A percentile compares a stretch with the other conserved stretches of the same genome.
These are phyloP conservation scores for Drosophila neonasuta DNA, from an alignment of 2,888 invertebrate genomes.

Conservation along the genomic window DNA sequence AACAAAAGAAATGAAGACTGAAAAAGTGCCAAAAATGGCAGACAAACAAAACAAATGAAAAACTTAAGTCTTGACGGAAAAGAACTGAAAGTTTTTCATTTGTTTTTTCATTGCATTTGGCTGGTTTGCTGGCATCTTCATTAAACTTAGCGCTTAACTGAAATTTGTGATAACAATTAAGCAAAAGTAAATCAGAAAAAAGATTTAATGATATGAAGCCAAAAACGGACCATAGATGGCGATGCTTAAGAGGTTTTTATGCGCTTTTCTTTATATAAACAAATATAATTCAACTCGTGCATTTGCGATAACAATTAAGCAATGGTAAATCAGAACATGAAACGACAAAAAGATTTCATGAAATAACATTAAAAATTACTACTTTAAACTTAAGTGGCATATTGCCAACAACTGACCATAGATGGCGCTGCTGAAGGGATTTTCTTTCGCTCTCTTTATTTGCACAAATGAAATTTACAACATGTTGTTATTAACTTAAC, in stretches of 20 bases:
- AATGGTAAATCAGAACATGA: background rate
- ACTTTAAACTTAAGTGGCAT: background rate
- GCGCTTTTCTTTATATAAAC: background rate
- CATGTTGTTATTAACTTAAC: slow-evolving; percentile 37
- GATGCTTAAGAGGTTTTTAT: slow-evolving; percentile 4
- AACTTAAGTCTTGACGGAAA: slow-evolving; percentile 12
- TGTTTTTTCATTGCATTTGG: slow-evolving; percentile 16
- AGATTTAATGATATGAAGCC: background rate
- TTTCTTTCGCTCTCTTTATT: slow-evolving; percentile 1
- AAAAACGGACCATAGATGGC: slow-evolving; percentile 13
- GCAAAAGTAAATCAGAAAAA: background rate
- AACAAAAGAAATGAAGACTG: slow-evolving; percentile 8
- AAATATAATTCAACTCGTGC: slow-evolving; percentile 22
- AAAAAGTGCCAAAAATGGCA: slow-evolving; percentile 23
- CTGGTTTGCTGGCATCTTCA: slow-evolving; percentile 11
- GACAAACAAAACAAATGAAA: slow-evolving; percentile 18
- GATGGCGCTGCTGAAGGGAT: slow-evolving; percentile 8
- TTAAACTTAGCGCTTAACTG: slow-evolving; percentile 1
- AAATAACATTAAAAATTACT: background rate
- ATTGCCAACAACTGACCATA: slow-evolving; percentile 4
- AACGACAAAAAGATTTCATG: background rate
- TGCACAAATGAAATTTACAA: slow-evolving; percentile 26
- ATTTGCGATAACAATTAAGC: background rate
- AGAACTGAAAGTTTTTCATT: slow-evolving; percentile 22
- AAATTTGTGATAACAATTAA: slow-evolving; percentile 6